Percentiles rank a stretch among this genome's conserved stretches.
Evolutionary conservation across 2,113 vertebrate species (phyloP).

Genomic region (Crotalus horridus): DNA sequence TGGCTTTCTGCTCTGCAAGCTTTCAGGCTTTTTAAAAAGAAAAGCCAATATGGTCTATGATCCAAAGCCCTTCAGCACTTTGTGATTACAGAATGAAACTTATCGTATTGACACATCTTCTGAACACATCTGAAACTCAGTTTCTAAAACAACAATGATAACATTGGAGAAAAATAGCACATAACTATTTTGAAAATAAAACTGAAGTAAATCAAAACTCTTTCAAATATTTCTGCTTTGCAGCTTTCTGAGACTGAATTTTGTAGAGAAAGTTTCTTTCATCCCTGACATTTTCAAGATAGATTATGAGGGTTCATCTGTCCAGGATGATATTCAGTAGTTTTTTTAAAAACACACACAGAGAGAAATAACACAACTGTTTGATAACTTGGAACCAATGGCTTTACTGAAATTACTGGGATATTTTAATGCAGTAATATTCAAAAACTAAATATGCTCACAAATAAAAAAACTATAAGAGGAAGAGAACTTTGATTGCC

Average conservation of each 20-base stretch:
- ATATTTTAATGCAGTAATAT: neutral
- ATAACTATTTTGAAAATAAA: neutral
- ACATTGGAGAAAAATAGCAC: neutral
- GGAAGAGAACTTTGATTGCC: neutral
- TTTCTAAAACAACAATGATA: neutral
- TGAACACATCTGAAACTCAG: constrained; percentile 12
- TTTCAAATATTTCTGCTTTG: neutral
- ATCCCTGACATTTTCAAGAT: neutral
- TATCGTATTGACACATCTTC: constrained; percentile 35
- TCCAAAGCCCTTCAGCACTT: constrained; percentile 40
- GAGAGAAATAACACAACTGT: neutral
- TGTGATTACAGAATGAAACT: constrained; percentile 33
- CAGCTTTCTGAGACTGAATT: constrained; percentile 17
- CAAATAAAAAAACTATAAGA: neutral
- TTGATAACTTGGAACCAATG: rapidly evolving
- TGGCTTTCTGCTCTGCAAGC: constrained; percentile 58
- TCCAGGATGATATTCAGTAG: neutral
- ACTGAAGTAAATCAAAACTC: constrained; percentile 1
- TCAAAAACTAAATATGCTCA: neutral
- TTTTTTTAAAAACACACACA: neutral
- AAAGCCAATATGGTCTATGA: constrained; percentile 7
- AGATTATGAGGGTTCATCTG: neutral
- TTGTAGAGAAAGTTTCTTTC: neutral
- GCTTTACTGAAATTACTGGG: neutral
- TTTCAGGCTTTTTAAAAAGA: constrained; percentile 53